Base-by-base conservation (phyloP, 2,888 invertebrate genomes). In the Mimumesa dahlbomi region DNA sequence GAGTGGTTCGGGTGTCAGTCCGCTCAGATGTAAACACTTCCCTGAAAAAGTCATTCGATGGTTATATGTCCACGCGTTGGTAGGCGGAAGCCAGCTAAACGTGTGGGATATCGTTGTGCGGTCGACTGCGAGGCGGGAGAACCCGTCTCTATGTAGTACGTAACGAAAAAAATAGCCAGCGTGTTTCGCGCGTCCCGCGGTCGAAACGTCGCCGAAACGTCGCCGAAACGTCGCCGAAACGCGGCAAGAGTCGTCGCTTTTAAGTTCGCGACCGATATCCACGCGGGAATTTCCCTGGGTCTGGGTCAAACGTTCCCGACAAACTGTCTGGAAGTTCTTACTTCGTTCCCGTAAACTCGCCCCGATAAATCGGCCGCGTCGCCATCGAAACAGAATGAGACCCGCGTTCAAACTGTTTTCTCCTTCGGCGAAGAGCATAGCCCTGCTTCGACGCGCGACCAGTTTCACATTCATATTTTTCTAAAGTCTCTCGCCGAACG, bases 1-100 rank as follows among this genome's bases (percentile, higher is more conserved):
- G 95, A 98, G 95, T 88, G 97, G 98, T 87, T 98, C 97, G 66
- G 97, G 93, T 13, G 98, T 98, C 63, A 99, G 92, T 5, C 98
- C 98, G 48, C 98, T 97, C 79, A 98, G 91, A 90, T 96, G 98
- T 73, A 98, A 91, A 90, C 98, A 98, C 92, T 98, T 98, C 98
- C 94, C 93, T 94, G 89, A 21, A 88, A 86, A 7, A 6, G 11
- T 42, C 40, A 16, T 16, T 34, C 34, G 34, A 11, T 34, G n/a
- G 34, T 9, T 6, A 29, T 29, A 29, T 9, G 29, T 29, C 7
- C 29, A 1, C 6, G 29, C 1, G 2, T 1, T 9, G 2, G 29
- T 29, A 6, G 29, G 9, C 29, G 29, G 9, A 29, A 29, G 29
- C 6, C 7, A 29, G 2, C 7, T 1, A 29, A 9, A n/a, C n/a